A percentile compares a stretch with the other conserved stretches of the same genome.
These are phyloP conservation scores for Lepidostoma basale DNA, from an alignment of 1,140 invertebrate genomes.

Conservation along the genomic window DNA sequence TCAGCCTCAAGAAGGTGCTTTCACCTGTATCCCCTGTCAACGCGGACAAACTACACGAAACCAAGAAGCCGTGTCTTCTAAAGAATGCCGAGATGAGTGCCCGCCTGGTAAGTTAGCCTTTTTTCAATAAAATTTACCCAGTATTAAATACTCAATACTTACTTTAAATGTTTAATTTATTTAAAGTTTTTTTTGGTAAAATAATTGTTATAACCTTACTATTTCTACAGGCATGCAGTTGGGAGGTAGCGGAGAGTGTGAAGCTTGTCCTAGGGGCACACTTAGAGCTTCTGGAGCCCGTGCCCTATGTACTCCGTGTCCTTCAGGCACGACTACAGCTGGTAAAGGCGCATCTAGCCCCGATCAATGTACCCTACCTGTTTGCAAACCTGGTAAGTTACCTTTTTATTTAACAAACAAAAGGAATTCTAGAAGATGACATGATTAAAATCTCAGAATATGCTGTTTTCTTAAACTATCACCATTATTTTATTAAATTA, in stretches of 20 bases:
- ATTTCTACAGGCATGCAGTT: conserved; percentile 73
- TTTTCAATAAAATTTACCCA: not conserved
- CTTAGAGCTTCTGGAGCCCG: conserved; percentile 88
- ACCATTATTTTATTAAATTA: not conserved
- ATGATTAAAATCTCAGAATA: too few species aligned
- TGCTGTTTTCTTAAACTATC: too few species aligned
- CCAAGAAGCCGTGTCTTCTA: conserved; percentile 84
- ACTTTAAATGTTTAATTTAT: not conserved
- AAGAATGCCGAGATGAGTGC: conserved; percentile 91
- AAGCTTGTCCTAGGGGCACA: conserved; percentile 88
- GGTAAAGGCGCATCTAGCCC: conserved; percentile 80
- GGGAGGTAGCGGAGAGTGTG: conserved; percentile 86
- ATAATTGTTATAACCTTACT: not conserved
- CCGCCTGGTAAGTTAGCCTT: conserved; percentile 66
- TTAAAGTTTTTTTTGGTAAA: not conserved
- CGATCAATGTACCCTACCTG: conserved; percentile 90
- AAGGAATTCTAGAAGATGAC: too few species aligned
- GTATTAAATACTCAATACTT: not conserved
- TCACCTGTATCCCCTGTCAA: conserved; percentile 87
- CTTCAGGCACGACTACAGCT: conserved; percentile 86
- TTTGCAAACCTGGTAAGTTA: conserved; percentile 73
- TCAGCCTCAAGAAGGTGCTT: conserved; percentile 89
- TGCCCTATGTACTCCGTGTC: conserved; percentile 87
- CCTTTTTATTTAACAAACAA: too few species aligned
- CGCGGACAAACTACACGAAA: conserved; percentile 92